Base-by-base conservation (phyloP, 2,888 invertebrate genomes). In the Poecilus cupreus region DNA sequence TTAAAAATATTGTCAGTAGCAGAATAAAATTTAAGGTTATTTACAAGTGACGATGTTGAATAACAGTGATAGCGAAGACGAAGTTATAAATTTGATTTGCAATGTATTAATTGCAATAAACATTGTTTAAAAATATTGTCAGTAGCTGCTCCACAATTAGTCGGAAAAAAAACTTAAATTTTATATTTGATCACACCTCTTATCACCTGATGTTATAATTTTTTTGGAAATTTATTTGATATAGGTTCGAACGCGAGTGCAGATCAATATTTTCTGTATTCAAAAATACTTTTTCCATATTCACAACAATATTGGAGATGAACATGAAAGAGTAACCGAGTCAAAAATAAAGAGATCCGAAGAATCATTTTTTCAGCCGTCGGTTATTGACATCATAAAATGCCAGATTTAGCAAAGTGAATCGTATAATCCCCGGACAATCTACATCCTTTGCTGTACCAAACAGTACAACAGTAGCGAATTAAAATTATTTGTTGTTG, bases 121-220 rank as follows among this genome's bases (percentile, higher is more conserved):
- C n/a, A n/a, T n/a, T n/a, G n/a, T n/a, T n/a, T n/a, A n/a, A n/a
- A n/a, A n/a, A n/a, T n/a, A n/a, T n/a, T n/a, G n/a, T n/a, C n/a
- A n/a, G 94, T 96, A 75, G 97, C 97, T 4, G 98, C 98, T 89
- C 98, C 98, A 16, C 98, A 98, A 89, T 93, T 98, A 82, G 93
- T 97, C 84, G 98, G 98, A 0, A 93, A 96, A 84, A 89, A 91
- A 46, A 93, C 94, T 86, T 96, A 96, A 87, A 89, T 90, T 78
- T 89, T 92, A 2, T 90, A 92, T 77, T 91, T 92, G 64, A 90
- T 95, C 39, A 95, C 95, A 75, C 91, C 91, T 72, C 86, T 98
- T 94, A 57, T 90, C 94, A 84, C 98, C 98, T 6, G 93, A 98
- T 89, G 91, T 96, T 11, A 91, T 98, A 70, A 92, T 97, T 57